Percentiles rank a stretch among this genome's conserved stretches.
Conservation (phyloP, 2,113 vertebrate genomes). For the Typhlomys cinereus region DNA sequence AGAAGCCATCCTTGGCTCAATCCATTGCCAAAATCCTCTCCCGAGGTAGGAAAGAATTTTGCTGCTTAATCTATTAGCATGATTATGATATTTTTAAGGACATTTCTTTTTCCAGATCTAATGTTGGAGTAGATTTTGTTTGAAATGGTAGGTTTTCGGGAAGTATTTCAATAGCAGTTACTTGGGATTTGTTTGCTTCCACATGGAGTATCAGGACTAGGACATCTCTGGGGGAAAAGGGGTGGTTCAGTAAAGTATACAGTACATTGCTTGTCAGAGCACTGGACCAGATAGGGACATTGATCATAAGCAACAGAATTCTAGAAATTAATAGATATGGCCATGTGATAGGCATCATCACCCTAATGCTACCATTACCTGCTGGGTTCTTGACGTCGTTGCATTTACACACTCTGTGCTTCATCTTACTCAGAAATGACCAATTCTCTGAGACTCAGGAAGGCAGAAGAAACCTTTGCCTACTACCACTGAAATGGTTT, state of each 20-base stretch:
- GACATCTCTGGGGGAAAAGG: not conserved
- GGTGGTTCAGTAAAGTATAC: not conserved
- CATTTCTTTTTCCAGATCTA: not conserved
- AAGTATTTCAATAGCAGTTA: not conserved
- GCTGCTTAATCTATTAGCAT: not conserved
- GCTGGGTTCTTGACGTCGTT: not conserved
- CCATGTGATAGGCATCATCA: not conserved
- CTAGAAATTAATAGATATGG: not conserved
- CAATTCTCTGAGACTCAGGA: not conserved
- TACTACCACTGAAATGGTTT: not conserved
- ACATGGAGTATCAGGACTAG: not conserved
- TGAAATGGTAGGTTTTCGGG: not conserved
- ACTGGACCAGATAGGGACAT: not conserved
- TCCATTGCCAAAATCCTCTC: slow-evolving; percentile 98
- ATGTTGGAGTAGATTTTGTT: not conserved
- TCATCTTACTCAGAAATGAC: not conserved
- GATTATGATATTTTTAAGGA: not conserved
- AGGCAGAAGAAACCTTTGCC: not conserved
- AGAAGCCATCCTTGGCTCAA: slow-evolving; percentile 97
- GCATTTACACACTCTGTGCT: not conserved
- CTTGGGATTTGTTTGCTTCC: not conserved
- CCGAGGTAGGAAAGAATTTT: slow-evolving; percentile 86
- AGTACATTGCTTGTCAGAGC: not conserved
- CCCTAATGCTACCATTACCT: not conserved
- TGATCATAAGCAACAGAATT: not conserved